Base-by-base conservation (phyloP, 2,113 vertebrate species). In the Neopipo cinnamomea region DNA sequence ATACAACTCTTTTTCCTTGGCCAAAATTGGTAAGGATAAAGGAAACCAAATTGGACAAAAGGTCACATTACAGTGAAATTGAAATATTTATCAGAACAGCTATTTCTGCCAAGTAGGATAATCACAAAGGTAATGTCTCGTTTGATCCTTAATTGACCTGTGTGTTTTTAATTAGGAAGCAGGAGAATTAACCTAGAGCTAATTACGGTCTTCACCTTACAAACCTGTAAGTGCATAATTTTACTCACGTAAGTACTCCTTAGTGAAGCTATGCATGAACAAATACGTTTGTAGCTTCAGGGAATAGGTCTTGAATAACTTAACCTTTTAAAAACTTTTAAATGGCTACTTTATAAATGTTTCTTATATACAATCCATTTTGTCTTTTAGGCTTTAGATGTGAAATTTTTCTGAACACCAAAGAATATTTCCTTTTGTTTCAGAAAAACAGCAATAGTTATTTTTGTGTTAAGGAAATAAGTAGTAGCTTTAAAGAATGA, bases 71-170 rank as follows among this genome's bases (percentile, higher is more conserved):
- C 19, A 78, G 25, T 11, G 41, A 85, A 93, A 84, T 5, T 15
- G 37, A 79, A 94, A 62, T 63, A 67, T 50, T 66, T 80, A 71
- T 88, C 44, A 55, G 68, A 90, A 88, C 14, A 80, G 30, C 27
- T 91, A n/a, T 74, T 92, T 77, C 72, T 95, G 63, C 75, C 49
- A 91, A 83, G 58, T 42, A 80, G 59, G 82, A 80, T 86, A 80
- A 93, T 91, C 52, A 83, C 46, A 93, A 91, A 89, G 75, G 85
- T 88, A 86, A 76, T 65, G 15, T 56, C 61, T 78, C n/a, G 24
- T 88, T 94, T 91, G 93, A 96, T 95, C 95, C 85, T 91, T 94
- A 92, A 91, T 89, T 89, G 95, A 91, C 79, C 86, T 91, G 42
- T 33, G 35, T 70, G 31, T 30, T 93, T 91, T 96, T 93, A 96